These are phyloP conservation scores for Pachyramphus minor DNA, from an alignment of 2,113 vertebrate genomes.

Conservation along the genomic window DNA sequence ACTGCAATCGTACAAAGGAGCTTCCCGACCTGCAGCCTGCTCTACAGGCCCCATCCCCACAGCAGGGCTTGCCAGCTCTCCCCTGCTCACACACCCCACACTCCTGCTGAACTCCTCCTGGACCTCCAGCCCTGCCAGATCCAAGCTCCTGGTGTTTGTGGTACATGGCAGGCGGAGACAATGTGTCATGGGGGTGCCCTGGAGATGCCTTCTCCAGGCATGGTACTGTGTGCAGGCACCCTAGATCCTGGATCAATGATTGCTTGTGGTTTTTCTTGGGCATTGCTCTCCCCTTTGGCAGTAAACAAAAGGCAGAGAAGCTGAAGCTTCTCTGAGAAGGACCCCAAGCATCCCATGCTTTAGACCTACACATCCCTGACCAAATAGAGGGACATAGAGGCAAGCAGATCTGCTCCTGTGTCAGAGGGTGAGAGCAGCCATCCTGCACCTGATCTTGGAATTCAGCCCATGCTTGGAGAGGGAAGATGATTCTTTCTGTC, in stretches of 20 bases:
- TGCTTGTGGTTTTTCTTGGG: background rate
- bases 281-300: background rate
- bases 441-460: background rate
- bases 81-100: fast-evolving
- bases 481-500: background rate
- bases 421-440: background rate
- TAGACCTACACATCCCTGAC: background rate
- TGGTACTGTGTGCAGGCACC: background rate
- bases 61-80: background rate
- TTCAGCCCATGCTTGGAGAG: background rate
- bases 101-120: background rate
- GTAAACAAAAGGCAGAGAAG: background rate
- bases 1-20: background rate
- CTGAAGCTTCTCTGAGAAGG: background rate
- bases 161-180: background rate
- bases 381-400: background rate
- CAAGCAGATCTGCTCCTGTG: background rate
- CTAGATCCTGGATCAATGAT: background rate
- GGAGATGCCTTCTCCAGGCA: background rate
- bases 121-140: background rate
- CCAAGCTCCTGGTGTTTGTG: background rate
- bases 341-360: background rate
- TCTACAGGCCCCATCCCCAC: background rate
- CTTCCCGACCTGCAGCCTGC: background rate
- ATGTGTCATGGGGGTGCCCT: background rate